These are phyloP conservation scores for Julus scanicus DNA, from an alignment of 2,888 invertebrate genomes.

Conservation along the genomic window DNA sequence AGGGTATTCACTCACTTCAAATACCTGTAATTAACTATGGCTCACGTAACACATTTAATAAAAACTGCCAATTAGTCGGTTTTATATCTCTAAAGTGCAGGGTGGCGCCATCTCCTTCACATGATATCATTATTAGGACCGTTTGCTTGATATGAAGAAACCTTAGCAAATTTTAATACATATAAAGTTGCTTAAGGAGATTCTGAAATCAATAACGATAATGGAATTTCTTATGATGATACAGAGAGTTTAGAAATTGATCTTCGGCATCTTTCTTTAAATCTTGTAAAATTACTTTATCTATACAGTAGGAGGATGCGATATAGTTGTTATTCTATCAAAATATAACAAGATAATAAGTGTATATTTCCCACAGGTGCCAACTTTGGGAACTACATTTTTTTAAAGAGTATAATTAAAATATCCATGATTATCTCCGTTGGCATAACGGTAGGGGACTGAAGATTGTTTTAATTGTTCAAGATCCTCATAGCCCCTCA, in stretches of 20 bases:
- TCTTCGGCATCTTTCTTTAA: neutral
- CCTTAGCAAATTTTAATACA: neutral
- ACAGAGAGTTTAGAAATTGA: neutral
- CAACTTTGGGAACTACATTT: neutral
- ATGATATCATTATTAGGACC: neutral
- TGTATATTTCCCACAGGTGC: neutral
- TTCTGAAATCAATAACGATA: too few relatives aligned
- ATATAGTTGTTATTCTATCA: neutral
- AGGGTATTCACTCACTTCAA: neutral
- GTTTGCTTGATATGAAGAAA: neutral
- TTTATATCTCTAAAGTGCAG: neutral
- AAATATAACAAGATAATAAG: neutral
- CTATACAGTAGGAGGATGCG: neutral
- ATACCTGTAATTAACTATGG: neutral
- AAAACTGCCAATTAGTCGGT: neutral
- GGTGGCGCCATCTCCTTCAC: neutral
- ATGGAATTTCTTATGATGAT: neutral
- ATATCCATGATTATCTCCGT: neutral
- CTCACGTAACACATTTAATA: neutral
- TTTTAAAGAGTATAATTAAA: neutral
- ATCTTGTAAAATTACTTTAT: neutral
- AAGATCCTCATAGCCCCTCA: neutral
- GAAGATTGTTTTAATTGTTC: neutral
- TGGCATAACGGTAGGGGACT: neutral
- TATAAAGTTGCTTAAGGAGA: too few relatives aligned